Conservation (phyloP, 2,113 vertebrate species). For the Carettochelys insculpta region DNA sequence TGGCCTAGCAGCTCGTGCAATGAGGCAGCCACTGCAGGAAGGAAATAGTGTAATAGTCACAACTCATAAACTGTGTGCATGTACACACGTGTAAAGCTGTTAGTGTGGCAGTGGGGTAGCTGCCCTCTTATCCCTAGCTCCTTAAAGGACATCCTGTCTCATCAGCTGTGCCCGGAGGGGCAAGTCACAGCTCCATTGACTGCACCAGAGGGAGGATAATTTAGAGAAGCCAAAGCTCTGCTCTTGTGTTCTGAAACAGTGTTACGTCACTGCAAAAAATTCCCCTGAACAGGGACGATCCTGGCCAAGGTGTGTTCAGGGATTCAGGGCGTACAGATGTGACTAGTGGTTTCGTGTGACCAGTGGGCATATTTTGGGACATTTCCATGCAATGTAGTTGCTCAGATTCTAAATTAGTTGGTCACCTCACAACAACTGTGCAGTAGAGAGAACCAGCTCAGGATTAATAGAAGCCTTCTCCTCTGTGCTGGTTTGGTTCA, state of each 20-base stretch:
- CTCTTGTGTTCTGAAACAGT: background rate
- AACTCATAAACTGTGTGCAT: too few relatives aligned
- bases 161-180: fast-evolving
- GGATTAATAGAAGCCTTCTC: too few relatives aligned
- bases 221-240: background rate
- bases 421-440: too few relatives aligned
- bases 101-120: too few relatives aligned
- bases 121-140: background rate
- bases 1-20: background rate
- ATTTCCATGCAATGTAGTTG: too few relatives aligned
- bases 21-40: too few relatives aligned
- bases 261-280: fast-evolving
- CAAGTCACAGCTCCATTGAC: background rate
- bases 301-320: fast-evolving
- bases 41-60: too few relatives aligned
- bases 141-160: background rate
- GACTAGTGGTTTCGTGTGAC: fast-evolving
- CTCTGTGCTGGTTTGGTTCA: too few relatives aligned
- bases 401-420: too few relatives aligned
- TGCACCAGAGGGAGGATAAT: fast-evolving
- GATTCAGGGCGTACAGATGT: background rate
- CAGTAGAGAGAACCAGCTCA: too few relatives aligned
- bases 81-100: too few relatives aligned
- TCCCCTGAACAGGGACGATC: background rate
- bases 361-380: background rate